Evolutionary conservation across 2,797 vertebrate species (phyloP).

Genomic region (Netta rufina): DNA sequence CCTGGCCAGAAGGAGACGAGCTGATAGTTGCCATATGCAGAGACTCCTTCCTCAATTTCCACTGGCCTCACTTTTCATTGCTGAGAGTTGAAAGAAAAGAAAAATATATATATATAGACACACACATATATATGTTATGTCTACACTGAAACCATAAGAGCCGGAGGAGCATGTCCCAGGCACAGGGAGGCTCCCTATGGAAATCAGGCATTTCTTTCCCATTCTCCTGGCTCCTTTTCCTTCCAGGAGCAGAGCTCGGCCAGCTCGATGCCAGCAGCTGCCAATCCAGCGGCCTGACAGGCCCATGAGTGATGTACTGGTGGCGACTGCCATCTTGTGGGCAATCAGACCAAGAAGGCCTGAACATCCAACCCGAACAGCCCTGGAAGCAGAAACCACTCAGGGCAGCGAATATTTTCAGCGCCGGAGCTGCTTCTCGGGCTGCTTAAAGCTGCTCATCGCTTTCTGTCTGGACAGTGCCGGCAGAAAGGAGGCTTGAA

Average conservation of each 20-base stretch:
- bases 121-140: too few species aligned
- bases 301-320: background rate
- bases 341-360: rapidly evolving
- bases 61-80: background rate
- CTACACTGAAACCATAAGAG: background rate
- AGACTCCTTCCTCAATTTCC: rapidly evolving
- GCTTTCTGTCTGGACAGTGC: background rate
- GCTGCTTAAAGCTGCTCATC: background rate
- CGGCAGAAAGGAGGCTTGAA: background rate
- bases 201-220: background rate
- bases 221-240: rapidly evolving
- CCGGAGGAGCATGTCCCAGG: background rate
- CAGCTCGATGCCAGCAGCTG: background rate
- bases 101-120: background rate
- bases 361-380: background rate
- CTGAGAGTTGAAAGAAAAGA: background rate
- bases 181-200: rapidly evolving
- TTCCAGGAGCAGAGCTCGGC: background rate
- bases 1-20: background rate
- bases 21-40: background rate
- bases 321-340: constrained; percentile 74
- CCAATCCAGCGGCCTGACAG: background rate
- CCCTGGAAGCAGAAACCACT: rapidly evolving
- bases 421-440: background rate
- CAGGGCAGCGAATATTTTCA: rapidly evolving